Evolutionary conservation across 2,113 vertebrate species (phyloP).

Genomic region (Ictidomys tridecemlineatus): DNA sequence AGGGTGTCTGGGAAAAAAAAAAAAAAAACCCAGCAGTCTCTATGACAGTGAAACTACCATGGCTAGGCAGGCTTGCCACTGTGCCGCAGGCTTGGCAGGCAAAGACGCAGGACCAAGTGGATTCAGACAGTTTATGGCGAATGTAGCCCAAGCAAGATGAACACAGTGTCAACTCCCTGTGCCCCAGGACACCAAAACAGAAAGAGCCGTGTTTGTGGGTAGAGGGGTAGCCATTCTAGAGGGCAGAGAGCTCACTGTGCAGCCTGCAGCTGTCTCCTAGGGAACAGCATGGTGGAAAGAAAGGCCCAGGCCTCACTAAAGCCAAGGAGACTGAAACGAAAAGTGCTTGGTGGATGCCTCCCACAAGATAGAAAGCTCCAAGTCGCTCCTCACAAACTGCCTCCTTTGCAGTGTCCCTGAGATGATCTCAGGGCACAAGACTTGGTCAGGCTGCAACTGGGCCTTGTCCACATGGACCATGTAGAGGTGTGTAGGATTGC

Average conservation of each 20-base stretch:
- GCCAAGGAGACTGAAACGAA: neutral
- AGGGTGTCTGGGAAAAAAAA: neutral
- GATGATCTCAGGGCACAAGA: neutral
- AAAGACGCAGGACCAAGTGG: neutral
- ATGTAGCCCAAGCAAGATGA: neutral
- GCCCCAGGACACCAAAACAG: neutral
- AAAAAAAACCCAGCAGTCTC: neutral
- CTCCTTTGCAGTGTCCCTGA: neutral
- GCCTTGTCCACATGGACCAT: neutral
- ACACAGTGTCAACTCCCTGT: neutral
- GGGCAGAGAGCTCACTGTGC: neutral
- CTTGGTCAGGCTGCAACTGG: neutral
- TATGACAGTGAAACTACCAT: fast-evolving
- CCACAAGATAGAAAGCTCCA: neutral
- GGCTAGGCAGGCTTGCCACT: neutral
- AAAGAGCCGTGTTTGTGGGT: neutral
- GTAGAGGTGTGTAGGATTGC: neutral
- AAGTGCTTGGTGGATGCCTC: neutral
- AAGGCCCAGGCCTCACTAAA: neutral
- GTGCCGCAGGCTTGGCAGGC: neutral
- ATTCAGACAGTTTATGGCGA: neutral
- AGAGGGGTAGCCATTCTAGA: neutral
- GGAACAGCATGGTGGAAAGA: neutral
- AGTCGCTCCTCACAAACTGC: neutral
- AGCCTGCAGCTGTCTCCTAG: neutral